phyloP scores from a whole-genome alignment of 1,140 invertebrate genomes.

The Diuraphis noxia region DNA sequence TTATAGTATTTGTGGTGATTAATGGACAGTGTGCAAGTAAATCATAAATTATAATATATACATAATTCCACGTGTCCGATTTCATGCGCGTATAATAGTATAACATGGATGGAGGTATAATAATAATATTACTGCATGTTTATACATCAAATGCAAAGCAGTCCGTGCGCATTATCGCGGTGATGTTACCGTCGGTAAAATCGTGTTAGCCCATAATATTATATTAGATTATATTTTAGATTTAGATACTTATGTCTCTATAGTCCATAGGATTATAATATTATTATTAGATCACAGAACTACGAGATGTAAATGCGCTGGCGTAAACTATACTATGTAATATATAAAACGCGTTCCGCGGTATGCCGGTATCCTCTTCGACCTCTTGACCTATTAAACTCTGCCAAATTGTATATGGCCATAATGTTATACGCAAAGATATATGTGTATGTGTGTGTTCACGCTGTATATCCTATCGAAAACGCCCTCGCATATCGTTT shows the following conservation, averaged over 20 bases:
- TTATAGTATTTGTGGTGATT: not conserved
- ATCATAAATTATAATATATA: not conserved
- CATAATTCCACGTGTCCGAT: not conserved
- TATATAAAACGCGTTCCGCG: too few relatives aligned
- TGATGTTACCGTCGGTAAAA: not conserved
- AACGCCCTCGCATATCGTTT: slow-evolving; percentile 1
- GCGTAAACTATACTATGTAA: too few relatives aligned
- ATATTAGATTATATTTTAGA: not conserved
- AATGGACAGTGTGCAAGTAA: not conserved
- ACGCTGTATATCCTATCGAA: not conserved
- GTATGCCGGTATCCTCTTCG: not conserved
- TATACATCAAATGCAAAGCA: not conserved
- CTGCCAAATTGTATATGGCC: not conserved
- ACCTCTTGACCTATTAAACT: not conserved
- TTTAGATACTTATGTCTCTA: not conserved
- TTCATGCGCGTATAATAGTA: not conserved
- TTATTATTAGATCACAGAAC: not conserved
- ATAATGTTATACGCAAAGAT: not conserved
- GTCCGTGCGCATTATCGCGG: not conserved
- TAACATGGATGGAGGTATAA: too few relatives aligned
- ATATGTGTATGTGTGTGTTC: not conserved
- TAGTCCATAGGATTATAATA: not conserved
- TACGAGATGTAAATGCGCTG: not conserved
- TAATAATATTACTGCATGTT: not conserved
- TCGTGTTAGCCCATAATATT: not conserved